Percentiles rank a stretch among this genome's conserved stretches.
Conservation (phyloP, 1,140 invertebrate species). For the Drosophila santomea region DNA sequence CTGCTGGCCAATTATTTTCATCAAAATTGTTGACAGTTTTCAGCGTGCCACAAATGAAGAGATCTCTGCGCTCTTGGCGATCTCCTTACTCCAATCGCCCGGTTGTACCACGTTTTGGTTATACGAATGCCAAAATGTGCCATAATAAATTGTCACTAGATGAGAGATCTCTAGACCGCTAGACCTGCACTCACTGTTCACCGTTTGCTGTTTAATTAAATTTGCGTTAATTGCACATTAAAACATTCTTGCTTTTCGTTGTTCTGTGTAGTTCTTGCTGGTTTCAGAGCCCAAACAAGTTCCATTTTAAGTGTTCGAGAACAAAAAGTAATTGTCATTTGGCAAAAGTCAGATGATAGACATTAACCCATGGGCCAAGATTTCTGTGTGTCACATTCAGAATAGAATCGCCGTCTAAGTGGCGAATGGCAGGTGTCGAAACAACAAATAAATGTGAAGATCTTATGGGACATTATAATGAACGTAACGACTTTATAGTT, state of each 20-base stretch:
- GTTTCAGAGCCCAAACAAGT: constrained; percentile 65
- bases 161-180: constrained; percentile 37
- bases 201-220: constrained; percentile 61
- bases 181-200: constrained; percentile 47
- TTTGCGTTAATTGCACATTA: constrained; percentile 75
- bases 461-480: not conserved
- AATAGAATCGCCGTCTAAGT: constrained; percentile 18
- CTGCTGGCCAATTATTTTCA: constrained; percentile 79
- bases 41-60: constrained; percentile 70
- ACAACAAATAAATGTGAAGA: not conserved
- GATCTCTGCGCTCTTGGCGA: constrained; percentile 27
- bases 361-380: constrained; percentile 46
- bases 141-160: constrained; percentile 70
- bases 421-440: constrained; percentile 4
- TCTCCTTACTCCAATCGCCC: constrained; percentile 10
- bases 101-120: constrained; percentile 64
- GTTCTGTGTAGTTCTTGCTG: constrained; percentile 9
- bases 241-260: constrained; percentile 52
- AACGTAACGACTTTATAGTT: constrained; percentile 14
- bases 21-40: constrained; percentile 80
- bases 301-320: constrained; percentile 63
- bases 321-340: constrained; percentile 56
- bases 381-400: constrained; percentile 27
- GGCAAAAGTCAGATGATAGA: constrained; percentile 24
- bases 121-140: constrained; percentile 67